Conservation (phyloP, 2,113 vertebrate genomes). For the Pedetes capensis region DNA sequence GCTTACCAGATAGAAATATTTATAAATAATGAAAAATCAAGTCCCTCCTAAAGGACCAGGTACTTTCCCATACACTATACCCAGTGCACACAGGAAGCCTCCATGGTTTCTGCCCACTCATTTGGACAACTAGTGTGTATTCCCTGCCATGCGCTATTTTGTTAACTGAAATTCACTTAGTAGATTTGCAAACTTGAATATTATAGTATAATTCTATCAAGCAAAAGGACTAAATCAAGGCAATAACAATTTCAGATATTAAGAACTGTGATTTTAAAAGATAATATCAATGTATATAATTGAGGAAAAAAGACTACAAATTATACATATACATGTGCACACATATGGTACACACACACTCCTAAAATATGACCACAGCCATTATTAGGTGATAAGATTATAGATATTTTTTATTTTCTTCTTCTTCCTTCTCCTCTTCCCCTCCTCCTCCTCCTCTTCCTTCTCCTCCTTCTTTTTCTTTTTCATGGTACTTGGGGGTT, state of each 20-base stretch:
- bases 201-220: not conserved
- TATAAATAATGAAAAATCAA: not conserved
- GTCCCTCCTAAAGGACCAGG: not conserved
- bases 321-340: not conserved
- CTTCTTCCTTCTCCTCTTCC: too few species aligned
- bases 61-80: not conserved
- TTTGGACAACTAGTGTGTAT: not conserved
- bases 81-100: not conserved
- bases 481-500: too few species aligned
- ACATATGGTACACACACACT: not conserved
- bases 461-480: too few species aligned
- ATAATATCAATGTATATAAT: not conserved
- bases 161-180: not conserved
- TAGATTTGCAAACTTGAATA: not conserved
- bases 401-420: not conserved
- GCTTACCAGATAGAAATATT: not conserved
- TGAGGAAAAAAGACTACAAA: not conserved
- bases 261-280: slow-evolving; percentile 10
- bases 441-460: too few species aligned
- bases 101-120: not conserved
- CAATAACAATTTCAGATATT: not conserved
- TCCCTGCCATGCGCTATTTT: not conserved
- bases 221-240: not conserved
- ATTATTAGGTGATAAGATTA: not conserved
- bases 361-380: not conserved